Conservation (phyloP, 2,888 invertebrate species). For the Fragum whitleyi region DNA sequence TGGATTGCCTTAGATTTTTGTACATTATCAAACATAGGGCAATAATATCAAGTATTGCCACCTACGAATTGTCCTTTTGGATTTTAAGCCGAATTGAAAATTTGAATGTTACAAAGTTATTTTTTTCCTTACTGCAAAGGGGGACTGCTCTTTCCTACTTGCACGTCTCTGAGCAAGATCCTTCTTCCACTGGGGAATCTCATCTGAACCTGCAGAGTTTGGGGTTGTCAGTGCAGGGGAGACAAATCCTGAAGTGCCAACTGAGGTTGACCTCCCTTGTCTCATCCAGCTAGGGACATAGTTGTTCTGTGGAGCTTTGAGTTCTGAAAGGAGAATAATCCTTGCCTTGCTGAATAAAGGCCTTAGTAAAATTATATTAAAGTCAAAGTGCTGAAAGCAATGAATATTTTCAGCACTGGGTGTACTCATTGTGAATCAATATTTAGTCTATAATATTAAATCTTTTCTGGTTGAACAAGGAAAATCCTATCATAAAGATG, state of each 20-base stretch:
- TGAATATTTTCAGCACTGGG: not conserved
- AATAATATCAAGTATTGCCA: too few relatives aligned
- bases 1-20: not conserved
- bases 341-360: too few relatives aligned
- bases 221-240: conserved; percentile 48
- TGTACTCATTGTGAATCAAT: not conserved
- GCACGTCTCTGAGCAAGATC: conserved; percentile 64
- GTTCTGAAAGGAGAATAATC: not conserved
- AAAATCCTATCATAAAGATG: too few relatives aligned
- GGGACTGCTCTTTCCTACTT: conserved; percentile 54
- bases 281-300: conserved; percentile 71
- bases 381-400: too few relatives aligned
- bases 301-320: conserved; percentile 46
- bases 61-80: too few relatives aligned
- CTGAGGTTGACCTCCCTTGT: conserved; percentile 46
- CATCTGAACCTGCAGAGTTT: conserved; percentile 32
- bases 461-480: too few relatives aligned
- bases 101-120: too few relatives aligned
- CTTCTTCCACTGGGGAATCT: conserved; percentile 69
- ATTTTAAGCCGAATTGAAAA: too few relatives aligned
- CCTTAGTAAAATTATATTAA: too few relatives aligned
- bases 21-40: not conserved
- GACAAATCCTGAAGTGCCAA: conserved; percentile 22
- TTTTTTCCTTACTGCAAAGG: not conserved
- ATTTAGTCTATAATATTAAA: too few relatives aligned